Base-by-base conservation (phyloP, 2,797 vertebrate species). In the Nasua narica region DNA sequence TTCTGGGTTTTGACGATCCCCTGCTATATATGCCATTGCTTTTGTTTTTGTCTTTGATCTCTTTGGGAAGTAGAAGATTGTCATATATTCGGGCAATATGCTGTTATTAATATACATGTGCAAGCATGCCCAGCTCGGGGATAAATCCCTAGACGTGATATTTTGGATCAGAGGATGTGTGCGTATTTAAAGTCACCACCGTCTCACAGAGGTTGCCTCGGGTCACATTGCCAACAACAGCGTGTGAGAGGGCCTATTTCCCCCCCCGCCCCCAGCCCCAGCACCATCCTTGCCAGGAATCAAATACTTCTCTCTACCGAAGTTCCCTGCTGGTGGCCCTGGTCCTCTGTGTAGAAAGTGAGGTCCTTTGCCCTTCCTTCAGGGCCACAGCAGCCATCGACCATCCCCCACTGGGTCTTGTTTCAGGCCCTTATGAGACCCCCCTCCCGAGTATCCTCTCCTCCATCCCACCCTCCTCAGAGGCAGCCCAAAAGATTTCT, bases 11-110 rank as follows among this genome's bases (percentile, higher is more conserved):
- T 50, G 40, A 29, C 2, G 27, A n/a, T 3, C 43, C 40, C 13
- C 69, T 35, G 40, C n/a, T n/a, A 15, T 27, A 21, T 32, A 23
- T 50, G 69, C 69, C 43, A 9, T 23, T 74, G 37, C 8, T 65
- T 91, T 77, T 58, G 52, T 35, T 54, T 91, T 69, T 58, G 52
- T 46, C 46, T 92, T 15, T 85, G 7, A 46, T 77, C 62, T 56
- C 86, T 72, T 52, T 37, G 46, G 62, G 62, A 90, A 85, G 54
- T 7, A 65, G 32, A 62, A 72, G 35, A 54, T 9, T 21, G 62
- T 48, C 54, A 5, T 8, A 40, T 56, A 48, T 78, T 78, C 1
- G 1, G 52, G 60, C 52, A 37, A 5, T 21, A 12, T 46, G 43
- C 21, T n/a, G 46, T 14, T 27, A 46, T 65, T 79, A 48, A 43